These are phyloP conservation scores for Dissostichus mawsoni DNA, from an alignment of 2,113 vertebrate species.

Conservation along the genomic window DNA sequence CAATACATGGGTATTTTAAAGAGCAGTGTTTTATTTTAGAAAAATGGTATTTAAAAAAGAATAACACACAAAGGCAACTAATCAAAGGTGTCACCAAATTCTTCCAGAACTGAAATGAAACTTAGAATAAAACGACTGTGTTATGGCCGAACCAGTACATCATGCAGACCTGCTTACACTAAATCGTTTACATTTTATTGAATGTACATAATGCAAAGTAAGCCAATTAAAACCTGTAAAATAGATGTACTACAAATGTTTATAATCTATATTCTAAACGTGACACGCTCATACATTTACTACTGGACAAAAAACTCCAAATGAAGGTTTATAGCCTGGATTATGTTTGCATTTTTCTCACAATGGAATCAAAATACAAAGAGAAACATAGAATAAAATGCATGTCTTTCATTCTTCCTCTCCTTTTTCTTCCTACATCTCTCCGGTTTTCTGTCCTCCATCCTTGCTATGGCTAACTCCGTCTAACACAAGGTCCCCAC, in stretches of 20 bases:
- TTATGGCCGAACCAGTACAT: too few species aligned
- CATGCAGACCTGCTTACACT: neutral
- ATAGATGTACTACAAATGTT: neutral
- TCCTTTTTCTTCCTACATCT: conserved; percentile 39
- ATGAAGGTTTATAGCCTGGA: too few species aligned
- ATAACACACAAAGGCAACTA: too few species aligned
- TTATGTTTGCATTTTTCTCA: neutral
- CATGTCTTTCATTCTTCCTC: conserved; percentile 15
- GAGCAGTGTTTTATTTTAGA: neutral
- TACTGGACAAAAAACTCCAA: neutral
- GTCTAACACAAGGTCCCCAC: conserved; percentile 78
- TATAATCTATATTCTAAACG: neutral
- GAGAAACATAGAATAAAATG: neutral
- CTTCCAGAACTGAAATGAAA: neutral
- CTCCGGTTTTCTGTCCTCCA: conserved; percentile 50
- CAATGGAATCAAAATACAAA: neutral
- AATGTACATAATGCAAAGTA: neutral
- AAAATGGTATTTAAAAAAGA: too few species aligned
- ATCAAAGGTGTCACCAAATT: neutral
- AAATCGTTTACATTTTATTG: too few species aligned
- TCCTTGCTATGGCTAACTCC: conserved; percentile 73
- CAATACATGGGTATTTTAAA: neutral
- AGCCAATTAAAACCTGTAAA: neutral
- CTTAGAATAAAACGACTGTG: too few species aligned
- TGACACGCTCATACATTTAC: neutral